Percentiles rank a stretch among this genome's conserved stretches.
phyloP scores from a whole-genome alignment of 2,113 vertebrate genomes.

The cattle (Bos taurus) region ARS-UCD2.0 NC_037329.1:22063001-22063500 shows the following conservation, averaged over 20 bases:
- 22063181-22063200: not conserved
- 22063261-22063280: not conserved
- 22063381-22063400: not conserved
- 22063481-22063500: not conserved
- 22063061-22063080: accelerated
- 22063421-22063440: not conserved
- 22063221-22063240: not conserved
- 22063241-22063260: not conserved
- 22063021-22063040: not conserved
- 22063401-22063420: not conserved
- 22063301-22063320: not conserved
- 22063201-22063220: not conserved
- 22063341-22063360: not conserved
- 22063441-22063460: not conserved
- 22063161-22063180: not conserved
- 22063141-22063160: not conserved
- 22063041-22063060: too few relatives aligned
- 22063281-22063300: not conserved
- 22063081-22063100: not conserved
- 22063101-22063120: not conserved
- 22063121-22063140: not conserved
- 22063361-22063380: not conserved
- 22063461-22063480: not conserved
- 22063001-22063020: not conserved
- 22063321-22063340: not conserved